phyloP scores from a whole-genome alignment of 2,888 invertebrate genomes.

The Laothoe populi region DNA sequence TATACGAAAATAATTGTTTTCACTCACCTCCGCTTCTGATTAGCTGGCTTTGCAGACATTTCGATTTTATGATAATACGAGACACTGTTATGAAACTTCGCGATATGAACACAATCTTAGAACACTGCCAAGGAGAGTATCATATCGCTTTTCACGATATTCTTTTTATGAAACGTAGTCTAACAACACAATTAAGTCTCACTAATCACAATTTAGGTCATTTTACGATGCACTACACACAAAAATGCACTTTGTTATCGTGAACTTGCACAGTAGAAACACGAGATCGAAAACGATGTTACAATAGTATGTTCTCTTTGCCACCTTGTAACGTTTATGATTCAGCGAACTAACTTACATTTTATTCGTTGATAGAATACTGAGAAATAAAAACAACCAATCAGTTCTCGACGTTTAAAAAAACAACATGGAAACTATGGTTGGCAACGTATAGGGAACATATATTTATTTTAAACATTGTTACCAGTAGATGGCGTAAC shows the following conservation, averaged over 20 bases:
- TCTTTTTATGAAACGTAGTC: slow-evolving; percentile 56
- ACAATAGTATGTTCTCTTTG: slow-evolving; percentile 30
- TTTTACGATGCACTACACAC: slow-evolving; percentile 77
- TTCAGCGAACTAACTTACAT: not conserved
- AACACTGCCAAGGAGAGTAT: slow-evolving; percentile 85
- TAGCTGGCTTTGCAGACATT: slow-evolving; percentile 83
- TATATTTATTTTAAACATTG: too few species aligned
- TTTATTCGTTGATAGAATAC: slow-evolving; percentile 14
- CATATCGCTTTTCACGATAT: slow-evolving; percentile 76
- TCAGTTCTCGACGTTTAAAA: slow-evolving; percentile 5
- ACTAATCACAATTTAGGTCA: slow-evolving; percentile 77
- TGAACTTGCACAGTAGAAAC: slow-evolving; percentile 75
- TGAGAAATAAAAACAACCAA: slow-evolving; percentile 16
- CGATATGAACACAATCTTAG: slow-evolving; percentile 84
- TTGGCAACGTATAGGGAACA: too few species aligned
- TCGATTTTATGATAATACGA: slow-evolving; percentile 59
- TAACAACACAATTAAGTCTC: slow-evolving; percentile 61
- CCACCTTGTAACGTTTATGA: not conserved
- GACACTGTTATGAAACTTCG: slow-evolving; percentile 72
- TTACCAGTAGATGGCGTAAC: slow-evolving; percentile 20
- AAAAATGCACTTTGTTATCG: slow-evolving; percentile 76
- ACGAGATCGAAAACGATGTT: slow-evolving; percentile 53
- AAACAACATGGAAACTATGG: slow-evolving; percentile 1
- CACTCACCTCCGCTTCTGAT: slow-evolving; percentile 89
- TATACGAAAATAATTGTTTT: slow-evolving; percentile 39